These are phyloP conservation scores for Lasioglossum pauxillum DNA, from an alignment of 2,888 invertebrate genomes.

Conservation along the genomic window DNA sequence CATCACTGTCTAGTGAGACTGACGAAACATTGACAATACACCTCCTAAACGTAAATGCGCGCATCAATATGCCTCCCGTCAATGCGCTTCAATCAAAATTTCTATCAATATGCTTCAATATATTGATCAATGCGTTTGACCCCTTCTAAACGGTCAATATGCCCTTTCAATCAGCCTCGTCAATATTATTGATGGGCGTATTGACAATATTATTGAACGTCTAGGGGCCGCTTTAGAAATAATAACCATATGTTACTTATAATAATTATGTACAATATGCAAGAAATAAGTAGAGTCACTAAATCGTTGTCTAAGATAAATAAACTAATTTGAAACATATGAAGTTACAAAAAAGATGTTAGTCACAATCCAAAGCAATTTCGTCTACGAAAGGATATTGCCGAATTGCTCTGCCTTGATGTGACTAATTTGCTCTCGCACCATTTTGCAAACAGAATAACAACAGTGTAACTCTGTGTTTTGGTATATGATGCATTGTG, in stretches of 20 bases:
- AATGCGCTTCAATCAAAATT: no score
- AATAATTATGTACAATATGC: conserved; percentile 1
- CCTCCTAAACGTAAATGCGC: no score
- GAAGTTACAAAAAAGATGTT: conserved; percentile 53
- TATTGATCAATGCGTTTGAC: no score
- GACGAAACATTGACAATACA: no score
- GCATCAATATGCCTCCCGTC: no score
- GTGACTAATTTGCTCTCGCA: conserved; percentile 67
- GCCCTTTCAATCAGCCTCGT: no score
- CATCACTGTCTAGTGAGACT: no score
- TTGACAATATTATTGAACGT: no score
- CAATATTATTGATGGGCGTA: no score
- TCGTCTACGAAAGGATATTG: conserved; percentile 16
- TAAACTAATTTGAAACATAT: neutral
- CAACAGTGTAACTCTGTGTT: neutral
- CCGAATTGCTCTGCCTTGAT: conserved; percentile 71
- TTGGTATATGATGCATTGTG: neutral
- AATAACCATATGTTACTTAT: neutral
- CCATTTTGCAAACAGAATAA: conserved; percentile 34
- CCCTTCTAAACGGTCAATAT: no score
- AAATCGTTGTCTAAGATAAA: neutral
- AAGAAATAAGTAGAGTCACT: neutral
- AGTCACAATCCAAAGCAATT: conserved; percentile 73
- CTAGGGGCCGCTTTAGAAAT: neutral
- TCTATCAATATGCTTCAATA: no score